These are phyloP conservation scores for Cancer borealis DNA, from an alignment of 2,888 invertebrate genomes.

Conservation along the genomic window DNA sequence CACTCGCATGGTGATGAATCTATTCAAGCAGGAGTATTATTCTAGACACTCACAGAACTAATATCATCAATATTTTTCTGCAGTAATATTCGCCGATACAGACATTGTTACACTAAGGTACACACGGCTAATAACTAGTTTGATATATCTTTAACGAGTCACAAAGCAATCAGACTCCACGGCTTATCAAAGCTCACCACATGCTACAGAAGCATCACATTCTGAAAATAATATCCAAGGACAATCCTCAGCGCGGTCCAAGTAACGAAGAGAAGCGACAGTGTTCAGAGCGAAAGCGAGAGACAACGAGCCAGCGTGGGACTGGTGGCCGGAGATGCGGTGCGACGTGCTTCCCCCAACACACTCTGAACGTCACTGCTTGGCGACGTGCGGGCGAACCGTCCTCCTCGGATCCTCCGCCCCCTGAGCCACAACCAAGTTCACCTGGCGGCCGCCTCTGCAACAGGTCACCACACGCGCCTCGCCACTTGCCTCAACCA, in stretches of 20 bases:
- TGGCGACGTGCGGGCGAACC: slow-evolving; percentile 42
- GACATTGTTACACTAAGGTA: slow-evolving; percentile 3
- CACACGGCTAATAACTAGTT: not conserved
- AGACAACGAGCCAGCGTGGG: slow-evolving; percentile 40
- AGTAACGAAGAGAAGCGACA: not conserved
- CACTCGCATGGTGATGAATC: slow-evolving; percentile 49
- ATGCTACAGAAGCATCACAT: not conserved
- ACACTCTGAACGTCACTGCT: slow-evolving; percentile 62
- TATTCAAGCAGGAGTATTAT: not conserved
- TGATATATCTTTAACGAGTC: not conserved
- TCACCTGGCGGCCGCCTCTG: slow-evolving; percentile 52
- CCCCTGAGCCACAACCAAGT: slow-evolving; percentile 3
- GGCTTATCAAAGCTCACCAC: not conserved
- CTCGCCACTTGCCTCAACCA: not conserved
- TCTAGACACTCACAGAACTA: slow-evolving; percentile 34
- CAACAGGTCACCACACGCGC: slow-evolving; percentile 59
- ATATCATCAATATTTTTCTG: slow-evolving; percentile 25
- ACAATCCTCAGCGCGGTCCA: not conserved
- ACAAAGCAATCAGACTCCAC: not conserved
- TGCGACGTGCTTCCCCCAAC: slow-evolving; percentile 40
- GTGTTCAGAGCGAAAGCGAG: slow-evolving; percentile 27
- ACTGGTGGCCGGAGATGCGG: slow-evolving; percentile 18
- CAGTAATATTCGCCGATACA: slow-evolving; percentile 8
- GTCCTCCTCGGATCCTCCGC: slow-evolving; percentile 33
- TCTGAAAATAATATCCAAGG: not conserved